Evolutionary conservation across 2,113 vertebrate genomes (phyloP).

Genomic region (Podocnemis expansa): DNA sequence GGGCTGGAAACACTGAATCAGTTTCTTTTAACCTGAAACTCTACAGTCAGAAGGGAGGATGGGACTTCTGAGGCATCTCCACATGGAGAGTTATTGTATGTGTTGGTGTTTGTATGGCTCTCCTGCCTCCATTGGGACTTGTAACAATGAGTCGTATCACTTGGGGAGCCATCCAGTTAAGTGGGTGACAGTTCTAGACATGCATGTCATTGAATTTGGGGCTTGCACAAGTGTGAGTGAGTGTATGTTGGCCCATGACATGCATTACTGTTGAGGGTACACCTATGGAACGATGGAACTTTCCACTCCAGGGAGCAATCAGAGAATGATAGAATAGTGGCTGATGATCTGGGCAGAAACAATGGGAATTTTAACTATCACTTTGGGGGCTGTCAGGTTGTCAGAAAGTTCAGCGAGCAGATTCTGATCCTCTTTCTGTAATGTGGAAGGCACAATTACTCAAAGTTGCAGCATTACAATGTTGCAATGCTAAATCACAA

Average conservation of each 20-base stretch:
- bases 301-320: background rate
- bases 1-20: slow-evolving; percentile 29
- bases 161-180: background rate
- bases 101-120: background rate
- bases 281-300: background rate
- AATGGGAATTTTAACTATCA: background rate
- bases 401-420: background rate
- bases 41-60: slow-evolving; percentile 26
- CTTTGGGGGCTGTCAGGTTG: background rate
- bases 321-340: background rate
- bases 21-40: background rate
- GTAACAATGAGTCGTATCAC: background rate
- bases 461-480: background rate
- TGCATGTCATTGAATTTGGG: background rate
- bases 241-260: rapidly evolving
- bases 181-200: background rate
- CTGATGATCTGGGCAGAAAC: background rate
- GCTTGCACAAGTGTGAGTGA: background rate
- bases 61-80: slow-evolving; percentile 1
- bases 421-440: background rate
- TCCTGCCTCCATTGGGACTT: background rate
- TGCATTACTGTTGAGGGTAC: background rate
- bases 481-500: background rate
- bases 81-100: background rate
- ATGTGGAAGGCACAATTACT: slow-evolving; percentile 28